Percentiles rank a stretch among this genome's conserved stretches.
Conservation (phyloP, 2,888 invertebrate species). For the Holacanthella duospinosa region DNA sequence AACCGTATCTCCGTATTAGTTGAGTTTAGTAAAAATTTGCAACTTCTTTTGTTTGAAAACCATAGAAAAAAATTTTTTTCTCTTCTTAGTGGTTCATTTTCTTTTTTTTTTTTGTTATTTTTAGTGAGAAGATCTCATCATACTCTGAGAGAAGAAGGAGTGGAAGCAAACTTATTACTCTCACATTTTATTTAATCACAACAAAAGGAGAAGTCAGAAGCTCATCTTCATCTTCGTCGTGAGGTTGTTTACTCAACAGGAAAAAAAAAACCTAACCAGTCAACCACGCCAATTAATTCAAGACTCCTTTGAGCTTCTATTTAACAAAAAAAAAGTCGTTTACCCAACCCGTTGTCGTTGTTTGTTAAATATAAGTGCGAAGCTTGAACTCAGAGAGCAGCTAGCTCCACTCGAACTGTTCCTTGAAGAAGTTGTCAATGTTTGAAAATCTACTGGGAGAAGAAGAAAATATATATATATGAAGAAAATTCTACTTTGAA, state of each 20-base stretch:
- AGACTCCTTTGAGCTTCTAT: neutral
- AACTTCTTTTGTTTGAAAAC: neutral
- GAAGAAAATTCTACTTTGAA: no score
- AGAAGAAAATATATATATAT: neutral
- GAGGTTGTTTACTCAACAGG: neutral
- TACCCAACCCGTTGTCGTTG: neutral
- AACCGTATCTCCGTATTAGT: neutral
- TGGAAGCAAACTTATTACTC: neutral
- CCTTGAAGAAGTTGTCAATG: neutral
- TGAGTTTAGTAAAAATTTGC: neutral
- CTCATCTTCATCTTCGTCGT: neutral
- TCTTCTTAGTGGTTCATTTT: neutral
- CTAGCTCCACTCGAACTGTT: neutral
- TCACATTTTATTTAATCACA: neutral
- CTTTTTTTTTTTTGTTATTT: neutral
- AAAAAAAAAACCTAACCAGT: neutral
- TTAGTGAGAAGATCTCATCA: neutral
- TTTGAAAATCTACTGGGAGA: neutral
- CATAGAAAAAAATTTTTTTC: neutral
- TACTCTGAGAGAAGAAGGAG: neutral
- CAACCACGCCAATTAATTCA: slow-evolving; percentile 1
- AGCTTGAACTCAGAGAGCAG: no score
- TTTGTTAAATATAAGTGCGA: slow-evolving; percentile 3
- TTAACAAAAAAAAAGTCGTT: slow-evolving; percentile 1
- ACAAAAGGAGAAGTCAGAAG: neutral